These are phyloP conservation scores for Homalodisca vitripennis DNA, from an alignment of 1,140 invertebrate species.

Conservation along the genomic window DNA sequence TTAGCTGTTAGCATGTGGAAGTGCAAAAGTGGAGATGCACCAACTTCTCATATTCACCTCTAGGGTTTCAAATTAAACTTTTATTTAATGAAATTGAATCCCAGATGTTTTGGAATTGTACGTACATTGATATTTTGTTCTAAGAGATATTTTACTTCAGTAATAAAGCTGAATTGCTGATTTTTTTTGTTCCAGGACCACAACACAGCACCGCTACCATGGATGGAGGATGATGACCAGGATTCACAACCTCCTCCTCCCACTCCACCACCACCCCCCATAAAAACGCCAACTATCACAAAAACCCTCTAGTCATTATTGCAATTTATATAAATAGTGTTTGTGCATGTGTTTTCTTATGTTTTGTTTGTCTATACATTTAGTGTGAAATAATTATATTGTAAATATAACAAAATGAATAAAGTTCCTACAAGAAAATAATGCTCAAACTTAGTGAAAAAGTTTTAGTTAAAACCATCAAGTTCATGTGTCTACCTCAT, in stretches of 20 bases:
- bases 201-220: neutral
- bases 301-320: slow-evolving; percentile 12
- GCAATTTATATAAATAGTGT: neutral
- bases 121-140: too few relatives aligned
- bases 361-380: neutral
- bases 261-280: neutral
- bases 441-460: slow-evolving; percentile 13
- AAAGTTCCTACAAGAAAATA: slow-evolving; percentile 22
- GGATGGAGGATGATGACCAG: slow-evolving; percentile 10
- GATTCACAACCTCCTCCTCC: neutral
- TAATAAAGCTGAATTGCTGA: too few relatives aligned
- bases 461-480: neutral
- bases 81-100: too few relatives aligned
- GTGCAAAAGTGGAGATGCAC: too few relatives aligned
- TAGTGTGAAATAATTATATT: neutral
- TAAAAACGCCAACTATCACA: slow-evolving; percentile 7
- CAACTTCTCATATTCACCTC: too few relatives aligned
- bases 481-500: neutral
- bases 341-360: neutral
- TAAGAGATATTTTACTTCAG: too few relatives aligned
- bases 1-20: too few relatives aligned
- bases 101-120: too few relatives aligned
- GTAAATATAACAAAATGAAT: slow-evolving; percentile 12
- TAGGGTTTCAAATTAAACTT: too few relatives aligned
- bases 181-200: slow-evolving; percentile 6